These are phyloP conservation scores for Hylaea fasciaria DNA, from an alignment of 2,888 invertebrate species.

Conservation along the genomic window DNA sequence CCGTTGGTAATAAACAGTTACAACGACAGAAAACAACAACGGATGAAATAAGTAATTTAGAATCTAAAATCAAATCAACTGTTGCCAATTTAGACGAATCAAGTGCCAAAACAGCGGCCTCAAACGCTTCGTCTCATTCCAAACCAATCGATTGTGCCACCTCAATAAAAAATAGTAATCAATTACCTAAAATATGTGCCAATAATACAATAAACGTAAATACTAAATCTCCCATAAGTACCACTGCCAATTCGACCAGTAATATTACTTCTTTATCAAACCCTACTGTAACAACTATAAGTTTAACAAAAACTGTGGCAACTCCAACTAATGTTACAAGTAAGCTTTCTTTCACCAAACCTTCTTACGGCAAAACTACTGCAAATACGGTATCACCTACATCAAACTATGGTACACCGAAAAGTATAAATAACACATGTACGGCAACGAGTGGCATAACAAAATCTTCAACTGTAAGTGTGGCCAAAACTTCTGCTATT, in stretches of 20 bases:
- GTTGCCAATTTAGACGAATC: constrained; percentile 25
- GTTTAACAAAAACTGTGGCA: constrained; percentile 12
- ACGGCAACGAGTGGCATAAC: constrained; percentile 1
- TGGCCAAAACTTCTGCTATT: constrained; percentile 1
- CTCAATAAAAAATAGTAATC: constrained; percentile 37
- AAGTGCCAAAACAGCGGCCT: constrained; percentile 27
- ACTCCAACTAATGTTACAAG: constrained; percentile 5
- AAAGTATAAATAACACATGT: constrained; percentile 7
- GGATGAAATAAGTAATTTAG: constrained; percentile 43
- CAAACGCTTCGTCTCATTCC: constrained; percentile 17
- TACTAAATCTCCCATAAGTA: constrained; percentile 27
- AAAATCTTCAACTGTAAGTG: constrained; percentile 2
- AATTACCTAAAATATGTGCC: constrained; percentile 42
- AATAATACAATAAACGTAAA: constrained; percentile 37
- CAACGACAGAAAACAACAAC: constrained; percentile 58
- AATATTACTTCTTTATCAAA: constrained; percentile 31
- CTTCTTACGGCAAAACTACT: constrained; percentile 14
- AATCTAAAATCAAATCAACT: constrained; percentile 38
- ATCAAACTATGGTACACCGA: neutral
- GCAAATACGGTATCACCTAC: constrained; percentile 9
- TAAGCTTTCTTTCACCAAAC: constrained; percentile 24
- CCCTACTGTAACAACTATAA: constrained; percentile 25
- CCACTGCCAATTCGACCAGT: constrained; percentile 22
- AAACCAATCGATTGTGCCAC: constrained; percentile 34
- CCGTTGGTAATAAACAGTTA: constrained; percentile 52